Evolutionary conservation across 2,888 invertebrate species (phyloP).

Genomic region (Hirtodrosophila confusa): DNA sequence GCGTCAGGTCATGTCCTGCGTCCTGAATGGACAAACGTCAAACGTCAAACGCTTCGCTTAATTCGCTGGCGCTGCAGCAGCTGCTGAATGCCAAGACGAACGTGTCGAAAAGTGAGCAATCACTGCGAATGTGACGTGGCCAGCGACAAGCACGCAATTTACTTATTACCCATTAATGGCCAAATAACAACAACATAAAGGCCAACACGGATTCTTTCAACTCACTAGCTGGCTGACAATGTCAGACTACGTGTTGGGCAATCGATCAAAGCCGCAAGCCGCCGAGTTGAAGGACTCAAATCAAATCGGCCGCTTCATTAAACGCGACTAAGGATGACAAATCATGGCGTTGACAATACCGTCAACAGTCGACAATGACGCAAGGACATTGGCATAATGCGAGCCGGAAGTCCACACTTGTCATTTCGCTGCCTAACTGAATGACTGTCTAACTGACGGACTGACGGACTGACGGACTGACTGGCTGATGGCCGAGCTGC

Average conservation of each 20-base stretch:
- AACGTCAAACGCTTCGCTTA: constrained; percentile 44
- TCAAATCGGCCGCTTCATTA: constrained; percentile 60
- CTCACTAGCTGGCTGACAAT: constrained; percentile 24
- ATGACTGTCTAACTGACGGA: constrained; percentile 15
- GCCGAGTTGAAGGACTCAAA: constrained; percentile 22
- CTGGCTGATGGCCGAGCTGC: constrained; percentile 14
- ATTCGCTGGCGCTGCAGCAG: constrained; percentile 5
- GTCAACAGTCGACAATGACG: constrained; percentile 60
- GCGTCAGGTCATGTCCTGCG: constrained; percentile 44
- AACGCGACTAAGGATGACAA: constrained; percentile 69
- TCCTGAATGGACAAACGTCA: constrained; percentile 36
- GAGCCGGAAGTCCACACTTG: constrained; percentile 36
- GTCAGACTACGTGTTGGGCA: constrained; percentile 61
- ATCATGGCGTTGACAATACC: constrained; percentile 76
- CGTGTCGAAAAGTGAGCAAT: constrained; percentile 79
- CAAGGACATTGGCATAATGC: constrained; percentile 52
- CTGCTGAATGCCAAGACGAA: constrained; percentile 33
- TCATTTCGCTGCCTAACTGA: constrained; percentile 26
- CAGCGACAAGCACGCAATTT: constrained; percentile 77
- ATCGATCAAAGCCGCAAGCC: constrained; percentile 76
- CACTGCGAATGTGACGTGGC: constrained; percentile 71
- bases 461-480: constrained; percentile 7
- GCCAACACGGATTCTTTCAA: not conserved
- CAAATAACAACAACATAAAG: constrained; percentile 28
- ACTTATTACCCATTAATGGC: constrained; percentile 81